These are phyloP conservation scores for Hypolimnas misippus DNA, from an alignment of 2,888 invertebrate species.

Conservation along the genomic window DNA sequence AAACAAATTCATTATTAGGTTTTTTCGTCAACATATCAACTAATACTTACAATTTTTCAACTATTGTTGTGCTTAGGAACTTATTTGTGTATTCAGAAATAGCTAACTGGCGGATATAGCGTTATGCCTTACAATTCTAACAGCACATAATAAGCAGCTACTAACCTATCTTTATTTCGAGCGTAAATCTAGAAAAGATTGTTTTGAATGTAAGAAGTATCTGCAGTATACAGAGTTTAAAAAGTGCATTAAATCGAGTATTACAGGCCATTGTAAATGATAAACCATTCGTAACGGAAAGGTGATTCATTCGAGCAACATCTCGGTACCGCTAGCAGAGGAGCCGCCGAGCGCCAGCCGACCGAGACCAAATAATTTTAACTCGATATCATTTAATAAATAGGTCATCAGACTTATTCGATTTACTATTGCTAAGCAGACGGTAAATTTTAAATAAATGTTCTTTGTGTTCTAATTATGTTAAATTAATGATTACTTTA, in stretches of 20 bases:
- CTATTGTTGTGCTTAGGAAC: too few relatives aligned
- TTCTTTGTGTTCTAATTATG: background rate
- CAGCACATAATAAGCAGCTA: background rate
- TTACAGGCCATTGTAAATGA: slow-evolving; percentile 36
- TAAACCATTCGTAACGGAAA: slow-evolving; percentile 46
- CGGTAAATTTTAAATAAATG: background rate
- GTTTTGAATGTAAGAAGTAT: background rate
- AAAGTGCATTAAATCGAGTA: slow-evolving; percentile 29
- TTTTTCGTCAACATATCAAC: too few relatives aligned
- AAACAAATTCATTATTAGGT: too few relatives aligned
- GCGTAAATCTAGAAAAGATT: background rate
- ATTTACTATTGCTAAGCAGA: slow-evolving; percentile 27
- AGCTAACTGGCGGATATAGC: too few relatives aligned
- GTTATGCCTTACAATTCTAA: too few relatives aligned
- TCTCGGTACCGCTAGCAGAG: slow-evolving; percentile 47
- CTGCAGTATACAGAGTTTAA: background rate
- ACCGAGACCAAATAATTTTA: slow-evolving; percentile 44
- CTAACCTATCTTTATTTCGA: too few relatives aligned
- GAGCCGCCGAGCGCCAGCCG: slow-evolving; percentile 39
- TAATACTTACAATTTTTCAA: too few relatives aligned
- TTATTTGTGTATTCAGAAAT: too few relatives aligned
- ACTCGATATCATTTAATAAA: slow-evolving; percentile 39
- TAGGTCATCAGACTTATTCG: slow-evolving; percentile 34
- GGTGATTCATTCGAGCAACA: slow-evolving; percentile 45
- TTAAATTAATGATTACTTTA: too few relatives aligned